These are phyloP conservation scores for Tenthredo amoena DNA, from an alignment of 2,888 invertebrate genomes.

Conservation along the genomic window DNA sequence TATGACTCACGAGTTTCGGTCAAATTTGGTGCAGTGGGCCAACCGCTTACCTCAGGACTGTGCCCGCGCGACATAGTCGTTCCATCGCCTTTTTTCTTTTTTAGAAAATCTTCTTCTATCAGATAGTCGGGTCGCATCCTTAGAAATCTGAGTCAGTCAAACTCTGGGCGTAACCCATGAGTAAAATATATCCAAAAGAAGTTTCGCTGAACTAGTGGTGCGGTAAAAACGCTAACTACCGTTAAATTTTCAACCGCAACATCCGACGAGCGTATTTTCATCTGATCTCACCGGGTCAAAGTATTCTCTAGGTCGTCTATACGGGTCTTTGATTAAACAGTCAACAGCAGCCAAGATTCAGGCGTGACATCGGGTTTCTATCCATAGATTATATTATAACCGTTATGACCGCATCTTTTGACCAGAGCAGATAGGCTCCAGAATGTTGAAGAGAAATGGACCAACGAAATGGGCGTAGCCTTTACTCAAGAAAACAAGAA, in stretches of 20 bases:
- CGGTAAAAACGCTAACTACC: neutral
- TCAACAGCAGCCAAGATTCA: neutral
- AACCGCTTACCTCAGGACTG: conserved; percentile 32
- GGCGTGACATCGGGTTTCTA: neutral
- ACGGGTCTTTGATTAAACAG: neutral
- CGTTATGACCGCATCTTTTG: conserved; percentile 41
- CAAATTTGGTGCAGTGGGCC: conserved; percentile 42
- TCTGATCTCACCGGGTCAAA: neutral
- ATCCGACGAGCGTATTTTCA: neutral
- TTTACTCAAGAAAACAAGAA: neutral
- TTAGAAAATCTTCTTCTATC: conserved; percentile 12
- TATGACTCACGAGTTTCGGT: conserved; percentile 31
- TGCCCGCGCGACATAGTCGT: neutral
- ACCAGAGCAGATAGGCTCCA: neutral
- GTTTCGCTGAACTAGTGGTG: neutral
- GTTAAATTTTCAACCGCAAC: neutral
- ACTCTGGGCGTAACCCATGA: neutral
- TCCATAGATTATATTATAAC: conserved; percentile 30
- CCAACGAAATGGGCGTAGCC: neutral
- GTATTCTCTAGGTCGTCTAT: neutral
- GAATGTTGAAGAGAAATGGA: conserved; percentile 3
- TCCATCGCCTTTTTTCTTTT: neutral
- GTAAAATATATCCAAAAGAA: neutral
- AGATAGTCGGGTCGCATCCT: conserved; percentile 20
- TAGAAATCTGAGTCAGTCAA: neutral